A percentile compares a stretch with the other conserved stretches of the same genome.
phyloP scores from a whole-genome alignment of 1,140 invertebrate species.

The Venturia canescens region DNA sequence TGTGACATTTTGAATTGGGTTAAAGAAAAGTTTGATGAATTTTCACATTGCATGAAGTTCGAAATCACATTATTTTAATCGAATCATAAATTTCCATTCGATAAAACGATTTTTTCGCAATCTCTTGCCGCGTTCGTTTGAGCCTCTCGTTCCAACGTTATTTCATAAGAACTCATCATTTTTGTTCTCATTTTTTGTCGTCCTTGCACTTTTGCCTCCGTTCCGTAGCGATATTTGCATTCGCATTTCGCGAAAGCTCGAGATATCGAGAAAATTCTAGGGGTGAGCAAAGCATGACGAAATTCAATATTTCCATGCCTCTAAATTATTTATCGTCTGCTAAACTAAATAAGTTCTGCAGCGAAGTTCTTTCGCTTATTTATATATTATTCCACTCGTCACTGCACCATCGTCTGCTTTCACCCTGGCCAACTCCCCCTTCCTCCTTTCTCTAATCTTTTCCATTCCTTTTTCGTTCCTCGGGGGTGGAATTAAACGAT shows the following conservation, averaged over 20 bases:
- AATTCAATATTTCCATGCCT: conserved; percentile 35
- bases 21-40: too few relatives aligned
- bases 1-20: background rate
- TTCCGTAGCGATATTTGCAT: background rate
- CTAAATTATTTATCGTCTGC: conserved; percentile 20
- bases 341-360: background rate
- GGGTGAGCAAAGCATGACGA: background rate
- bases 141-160: background rate
- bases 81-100: background rate
- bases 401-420: background rate
- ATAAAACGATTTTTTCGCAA: background rate
- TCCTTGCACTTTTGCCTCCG: background rate
- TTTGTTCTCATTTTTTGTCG: background rate
- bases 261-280: conserved; percentile 30
- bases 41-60: too few relatives aligned
- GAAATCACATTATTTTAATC: background rate
- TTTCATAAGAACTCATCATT: background rate
- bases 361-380: background rate
- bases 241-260: conserved; percentile 49
- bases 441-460: background rate
- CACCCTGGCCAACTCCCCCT: background rate
- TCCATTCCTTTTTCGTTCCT: too few relatives aligned
- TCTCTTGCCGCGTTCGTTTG: background rate
- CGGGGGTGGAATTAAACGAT: too few relatives aligned
- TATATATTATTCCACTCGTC: background rate